These are phyloP conservation scores for Cantharis rufa DNA, from an alignment of 2,888 invertebrate genomes.

Conservation along the genomic window DNA sequence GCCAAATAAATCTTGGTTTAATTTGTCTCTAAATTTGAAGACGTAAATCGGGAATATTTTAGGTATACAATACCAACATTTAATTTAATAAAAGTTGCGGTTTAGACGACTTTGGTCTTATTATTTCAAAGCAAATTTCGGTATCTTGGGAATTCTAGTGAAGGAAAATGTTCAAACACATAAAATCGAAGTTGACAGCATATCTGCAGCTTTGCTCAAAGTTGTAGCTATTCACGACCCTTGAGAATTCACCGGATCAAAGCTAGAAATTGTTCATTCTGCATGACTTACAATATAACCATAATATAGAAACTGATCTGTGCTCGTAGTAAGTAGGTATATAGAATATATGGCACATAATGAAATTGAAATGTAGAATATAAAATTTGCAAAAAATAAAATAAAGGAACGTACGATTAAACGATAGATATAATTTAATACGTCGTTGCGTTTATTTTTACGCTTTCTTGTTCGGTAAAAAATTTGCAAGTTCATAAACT, in stretches of 20 bases:
- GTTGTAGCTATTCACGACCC: conserved; percentile 6
- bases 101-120: conserved; percentile 6
- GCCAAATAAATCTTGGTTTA: not conserved
- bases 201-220: conserved; percentile 17
- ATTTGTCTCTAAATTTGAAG: not conserved
- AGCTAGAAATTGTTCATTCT: conserved; percentile 13
- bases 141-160: conserved; percentile 4
- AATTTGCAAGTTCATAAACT: conserved; percentile 37
- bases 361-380: not conserved
- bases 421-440: not conserved
- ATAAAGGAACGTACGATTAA: not conserved
- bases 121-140: conserved; percentile 13
- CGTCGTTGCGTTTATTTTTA: not conserved
- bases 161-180: conserved; percentile 10
- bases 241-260: conserved; percentile 12
- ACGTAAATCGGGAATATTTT: not conserved
- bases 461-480: conserved; percentile 8
- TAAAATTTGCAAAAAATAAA: not conserved
- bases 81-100: not conserved
- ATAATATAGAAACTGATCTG: not conserved
- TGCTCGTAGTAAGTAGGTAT: not conserved
- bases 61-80: not conserved
- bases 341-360: not conserved
- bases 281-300: conserved; percentile 8
- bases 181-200: conserved; percentile 15